phyloP scores from a whole-genome alignment of 2,113 vertebrate genomes.

The Cyprinodon tularosa region DNA sequence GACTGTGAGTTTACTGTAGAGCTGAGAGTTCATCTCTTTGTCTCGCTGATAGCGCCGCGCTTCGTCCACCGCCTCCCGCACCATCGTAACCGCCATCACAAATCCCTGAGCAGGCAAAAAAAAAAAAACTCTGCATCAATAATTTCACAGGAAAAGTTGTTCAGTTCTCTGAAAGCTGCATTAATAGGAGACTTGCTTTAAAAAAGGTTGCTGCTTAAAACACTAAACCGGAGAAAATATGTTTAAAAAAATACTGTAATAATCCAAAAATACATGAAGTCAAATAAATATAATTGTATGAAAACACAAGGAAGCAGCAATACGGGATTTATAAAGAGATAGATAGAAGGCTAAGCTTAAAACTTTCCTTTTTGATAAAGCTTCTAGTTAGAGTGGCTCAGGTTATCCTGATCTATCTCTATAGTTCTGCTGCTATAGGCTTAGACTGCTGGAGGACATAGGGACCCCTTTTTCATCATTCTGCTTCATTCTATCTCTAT shows the following conservation, averaged over 20 bases:
- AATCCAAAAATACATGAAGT: not conserved
- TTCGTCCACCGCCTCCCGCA: constrained; percentile 93
- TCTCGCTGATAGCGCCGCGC: constrained; percentile 91
- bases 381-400: no score
- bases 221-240: not conserved
- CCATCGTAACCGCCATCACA: constrained; percentile 92
- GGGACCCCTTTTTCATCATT: no score
- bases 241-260: not conserved
- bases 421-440: no score
- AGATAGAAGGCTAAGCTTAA: no score
- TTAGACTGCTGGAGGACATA: no score
- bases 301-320: not conserved
- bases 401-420: no score
- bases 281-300: not conserved
- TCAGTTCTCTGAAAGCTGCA: not conserved
- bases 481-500: no score
- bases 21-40: constrained; percentile 98
- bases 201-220: not conserved
- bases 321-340: not conserved
- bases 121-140: not conserved
- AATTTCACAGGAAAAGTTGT: not conserved
- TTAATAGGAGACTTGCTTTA: not conserved
- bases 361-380: no score
- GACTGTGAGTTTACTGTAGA: constrained; percentile 95
- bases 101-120: constrained; percentile 82